Evolutionary conservation across 2,888 invertebrate species (phyloP).

Genomic region (Biston stratarius): DNA sequence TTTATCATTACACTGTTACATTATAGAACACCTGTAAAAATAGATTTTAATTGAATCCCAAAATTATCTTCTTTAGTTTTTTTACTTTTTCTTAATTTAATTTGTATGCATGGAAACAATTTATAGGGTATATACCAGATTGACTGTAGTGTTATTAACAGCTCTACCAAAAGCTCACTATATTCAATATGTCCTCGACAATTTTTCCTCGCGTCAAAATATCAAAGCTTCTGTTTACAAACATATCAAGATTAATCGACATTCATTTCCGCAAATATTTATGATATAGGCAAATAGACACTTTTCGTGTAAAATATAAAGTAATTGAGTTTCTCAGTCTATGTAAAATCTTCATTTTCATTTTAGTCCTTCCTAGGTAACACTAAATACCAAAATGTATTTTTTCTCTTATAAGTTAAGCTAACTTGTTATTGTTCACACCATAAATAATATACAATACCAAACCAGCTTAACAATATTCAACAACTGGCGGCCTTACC

Average conservation of each 20-base stretch:
- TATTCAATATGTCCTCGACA: conserved; percentile 1
- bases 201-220: conserved; percentile 15
- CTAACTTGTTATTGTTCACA: too few relatives aligned
- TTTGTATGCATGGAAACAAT: neutral
- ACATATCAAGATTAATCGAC: conserved; percentile 20
- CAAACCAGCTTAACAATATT: too few relatives aligned
- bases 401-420: too few relatives aligned
- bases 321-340: neutral
- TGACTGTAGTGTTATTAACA: too few relatives aligned
- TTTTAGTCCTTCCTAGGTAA: neutral
- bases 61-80: too few relatives aligned
- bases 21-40: too few relatives aligned
- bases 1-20: too few relatives aligned
- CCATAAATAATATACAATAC: too few relatives aligned
- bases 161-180: neutral
- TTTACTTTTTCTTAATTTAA: neutral
- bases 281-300: conserved; percentile 2
- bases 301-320: neutral
- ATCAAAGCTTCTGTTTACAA: conserved; percentile 23
- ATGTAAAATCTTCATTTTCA: neutral
- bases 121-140: neutral
- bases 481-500: too few relatives aligned
- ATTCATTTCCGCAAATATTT: conserved; percentile 10
- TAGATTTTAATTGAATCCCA: too few relatives aligned
- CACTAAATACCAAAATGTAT: too few relatives aligned